Conservation (phyloP, 2,797 vertebrate species). For the Betta splendens region DNA sequence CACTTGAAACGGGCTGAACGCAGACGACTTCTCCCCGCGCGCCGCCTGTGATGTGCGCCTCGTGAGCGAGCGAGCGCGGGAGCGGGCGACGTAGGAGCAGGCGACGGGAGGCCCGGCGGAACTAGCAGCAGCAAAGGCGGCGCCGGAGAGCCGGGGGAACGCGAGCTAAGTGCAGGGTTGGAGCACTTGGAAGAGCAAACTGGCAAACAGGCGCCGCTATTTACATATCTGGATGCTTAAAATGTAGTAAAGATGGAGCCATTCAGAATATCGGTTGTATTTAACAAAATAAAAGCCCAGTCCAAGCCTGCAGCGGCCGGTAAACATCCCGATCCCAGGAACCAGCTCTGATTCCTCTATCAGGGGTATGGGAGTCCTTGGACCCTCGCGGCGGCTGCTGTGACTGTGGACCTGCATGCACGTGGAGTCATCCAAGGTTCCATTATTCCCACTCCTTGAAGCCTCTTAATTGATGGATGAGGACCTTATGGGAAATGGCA, state of each 20-base stretch:
- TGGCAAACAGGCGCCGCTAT: conserved; percentile 47
- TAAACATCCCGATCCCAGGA: no score
- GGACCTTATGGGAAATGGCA: conserved; percentile 89
- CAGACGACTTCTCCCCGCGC: conserved; percentile 42
- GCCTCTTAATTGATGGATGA: conserved; percentile 91
- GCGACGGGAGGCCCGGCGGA: conserved; percentile 50
- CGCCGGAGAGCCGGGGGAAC: conserved; percentile 48
- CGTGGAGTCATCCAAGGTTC: conserved; percentile 66
- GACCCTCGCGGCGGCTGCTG: conserved; percentile 41
- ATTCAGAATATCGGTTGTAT: conserved; percentile 29
- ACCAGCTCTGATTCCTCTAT: conserved; percentile 32
- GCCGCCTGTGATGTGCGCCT: conserved; percentile 62
- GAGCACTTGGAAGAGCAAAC: conserved; percentile 42
- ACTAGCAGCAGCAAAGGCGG: conserved; percentile 53
- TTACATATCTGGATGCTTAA: conserved; percentile 52
- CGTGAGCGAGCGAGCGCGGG: conserved; percentile 44
- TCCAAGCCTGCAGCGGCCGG: no score
- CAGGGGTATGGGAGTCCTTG: conserved; percentile 13
- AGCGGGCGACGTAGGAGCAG: conserved; percentile 52
- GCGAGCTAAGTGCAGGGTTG: conserved; percentile 55
- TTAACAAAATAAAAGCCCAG: conserved; percentile 15
- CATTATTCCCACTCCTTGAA: conserved; percentile 84
- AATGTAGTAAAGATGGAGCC: conserved; percentile 35
- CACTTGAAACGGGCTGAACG: conserved; percentile 60
- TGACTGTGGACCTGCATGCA: no score